A percentile compares a stretch with the other conserved stretches of the same genome.
Evolutionary conservation across 2,888 invertebrate species (phyloP).

Genomic region (Beris chalybata): DNA sequence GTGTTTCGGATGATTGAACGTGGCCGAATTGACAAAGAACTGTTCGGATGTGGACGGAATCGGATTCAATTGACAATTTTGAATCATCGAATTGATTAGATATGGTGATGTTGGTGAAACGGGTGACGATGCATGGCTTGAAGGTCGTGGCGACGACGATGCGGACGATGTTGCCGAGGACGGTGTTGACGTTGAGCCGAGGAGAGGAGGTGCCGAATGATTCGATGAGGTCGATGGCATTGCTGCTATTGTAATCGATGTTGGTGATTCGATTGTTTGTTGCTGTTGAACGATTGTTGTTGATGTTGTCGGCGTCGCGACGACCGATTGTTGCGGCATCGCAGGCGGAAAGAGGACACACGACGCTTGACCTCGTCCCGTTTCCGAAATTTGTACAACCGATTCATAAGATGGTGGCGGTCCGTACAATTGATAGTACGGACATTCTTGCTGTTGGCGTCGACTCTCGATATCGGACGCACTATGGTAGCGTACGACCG

Average conservation of each 20-base stretch:
- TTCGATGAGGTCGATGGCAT: background rate
- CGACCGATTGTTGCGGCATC: background rate
- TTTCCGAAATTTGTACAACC: constrained; percentile 47
- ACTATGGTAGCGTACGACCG: constrained; percentile 36
- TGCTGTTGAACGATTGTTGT: background rate
- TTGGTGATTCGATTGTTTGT: background rate
- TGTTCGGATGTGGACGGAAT: constrained; percentile 12
- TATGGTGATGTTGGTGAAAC: background rate
- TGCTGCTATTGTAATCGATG: too few species aligned
- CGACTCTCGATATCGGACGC: constrained; percentile 34
- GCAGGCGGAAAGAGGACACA: constrained; percentile 33
- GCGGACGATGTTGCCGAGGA: background rate
- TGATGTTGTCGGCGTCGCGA: background rate
- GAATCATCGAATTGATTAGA: background rate
- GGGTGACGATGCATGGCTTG: constrained; percentile 4
- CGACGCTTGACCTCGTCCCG: constrained; percentile 33
- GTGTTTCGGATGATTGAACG: background rate
- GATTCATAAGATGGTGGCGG: constrained; percentile 59
- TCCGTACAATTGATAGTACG: constrained; percentile 57
- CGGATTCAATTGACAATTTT: background rate
- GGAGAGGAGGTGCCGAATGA: background rate
- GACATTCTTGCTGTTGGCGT: constrained; percentile 47
- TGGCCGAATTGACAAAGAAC: background rate
- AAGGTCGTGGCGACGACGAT: constrained; percentile 12
- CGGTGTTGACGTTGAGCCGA: too few species aligned